Conservation (phyloP, 2,888 invertebrate genomes). For the Brachyptera risi region DNA sequence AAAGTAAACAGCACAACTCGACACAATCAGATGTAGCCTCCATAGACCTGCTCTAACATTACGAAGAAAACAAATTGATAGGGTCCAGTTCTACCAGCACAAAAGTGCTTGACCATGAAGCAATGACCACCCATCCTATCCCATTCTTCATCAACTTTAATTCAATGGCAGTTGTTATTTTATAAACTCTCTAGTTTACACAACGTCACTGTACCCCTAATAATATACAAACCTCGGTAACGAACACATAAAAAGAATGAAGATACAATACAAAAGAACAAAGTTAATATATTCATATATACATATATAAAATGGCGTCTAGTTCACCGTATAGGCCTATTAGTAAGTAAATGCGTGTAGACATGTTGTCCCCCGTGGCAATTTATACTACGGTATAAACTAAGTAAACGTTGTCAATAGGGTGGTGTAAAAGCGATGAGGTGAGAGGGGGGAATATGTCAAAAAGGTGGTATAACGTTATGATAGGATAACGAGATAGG, state of each 20-base stretch:
- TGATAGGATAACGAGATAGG: slow-evolving; percentile 18
- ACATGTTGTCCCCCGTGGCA: neutral
- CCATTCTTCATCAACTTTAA: no score
- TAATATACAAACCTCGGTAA: neutral
- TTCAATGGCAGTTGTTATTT: no score
- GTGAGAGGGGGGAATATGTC: neutral
- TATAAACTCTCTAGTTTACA: no score
- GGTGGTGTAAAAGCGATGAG: neutral
- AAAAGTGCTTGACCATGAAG: no score
- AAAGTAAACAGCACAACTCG: no score
- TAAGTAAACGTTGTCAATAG: slow-evolving; percentile 14
- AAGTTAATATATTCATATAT: neutral
- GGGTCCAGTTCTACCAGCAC: no score
- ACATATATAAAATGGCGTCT: slow-evolving; percentile 11
- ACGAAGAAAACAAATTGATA: no score
- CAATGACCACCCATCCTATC: no score
- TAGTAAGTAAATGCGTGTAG: neutral
- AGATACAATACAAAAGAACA: neutral
- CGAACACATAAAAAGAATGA: neutral
- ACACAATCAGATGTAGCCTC: no score
- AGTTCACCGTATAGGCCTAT: neutral
- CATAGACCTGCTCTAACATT: no score
- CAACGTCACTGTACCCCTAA: neutral
- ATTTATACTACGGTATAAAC: slow-evolving; percentile 12
- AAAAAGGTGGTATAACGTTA: slow-evolving; percentile 12